These are phyloP conservation scores for Abrostola triplasia DNA, from an alignment of 2,888 invertebrate species.

Conservation along the genomic window DNA sequence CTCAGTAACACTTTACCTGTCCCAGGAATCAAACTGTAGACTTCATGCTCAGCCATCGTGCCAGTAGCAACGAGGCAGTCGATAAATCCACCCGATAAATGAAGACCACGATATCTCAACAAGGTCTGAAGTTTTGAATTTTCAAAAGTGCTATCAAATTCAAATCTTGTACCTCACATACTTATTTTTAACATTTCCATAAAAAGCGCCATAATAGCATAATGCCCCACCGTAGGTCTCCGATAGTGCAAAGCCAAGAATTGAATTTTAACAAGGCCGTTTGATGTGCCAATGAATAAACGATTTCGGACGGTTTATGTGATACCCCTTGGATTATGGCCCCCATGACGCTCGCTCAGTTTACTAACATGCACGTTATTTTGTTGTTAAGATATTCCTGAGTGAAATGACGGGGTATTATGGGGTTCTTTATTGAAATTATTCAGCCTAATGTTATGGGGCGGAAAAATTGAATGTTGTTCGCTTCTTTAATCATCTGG, in stretches of 20 bases:
- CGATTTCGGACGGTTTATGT: slow-evolving; percentile 79
- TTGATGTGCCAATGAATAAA: slow-evolving; percentile 83
- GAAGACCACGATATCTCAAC: too few relatives aligned
- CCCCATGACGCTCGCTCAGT: slow-evolving; percentile 49
- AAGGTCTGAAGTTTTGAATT: too few relatives aligned
- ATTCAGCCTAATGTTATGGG: slow-evolving; percentile 39
- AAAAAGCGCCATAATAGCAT: background rate
- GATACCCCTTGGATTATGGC: slow-evolving; percentile 69
- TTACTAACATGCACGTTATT: slow-evolving; percentile 50
- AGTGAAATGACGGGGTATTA: slow-evolving; percentile 48
- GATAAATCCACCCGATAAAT: too few relatives aligned
- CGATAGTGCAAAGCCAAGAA: slow-evolving; percentile 58
- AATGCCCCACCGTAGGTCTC: background rate
- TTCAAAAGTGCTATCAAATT: too few relatives aligned
- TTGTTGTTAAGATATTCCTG: slow-evolving; percentile 44
- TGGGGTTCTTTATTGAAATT: slow-evolving; percentile 48
- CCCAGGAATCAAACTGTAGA: too few relatives aligned
- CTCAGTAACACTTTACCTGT: too few relatives aligned
- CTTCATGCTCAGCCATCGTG: too few relatives aligned
- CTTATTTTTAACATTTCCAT: background rate
- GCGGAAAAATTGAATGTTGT: slow-evolving; percentile 28
- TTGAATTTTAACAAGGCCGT: slow-evolving; percentile 78
- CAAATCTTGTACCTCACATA: background rate
- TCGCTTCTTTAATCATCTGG: slow-evolving; percentile 13
- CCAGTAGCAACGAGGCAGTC: too few relatives aligned